These are phyloP conservation scores for Uria aalge DNA, from an alignment of 2,113 vertebrate species.

Conservation along the genomic window DNA sequence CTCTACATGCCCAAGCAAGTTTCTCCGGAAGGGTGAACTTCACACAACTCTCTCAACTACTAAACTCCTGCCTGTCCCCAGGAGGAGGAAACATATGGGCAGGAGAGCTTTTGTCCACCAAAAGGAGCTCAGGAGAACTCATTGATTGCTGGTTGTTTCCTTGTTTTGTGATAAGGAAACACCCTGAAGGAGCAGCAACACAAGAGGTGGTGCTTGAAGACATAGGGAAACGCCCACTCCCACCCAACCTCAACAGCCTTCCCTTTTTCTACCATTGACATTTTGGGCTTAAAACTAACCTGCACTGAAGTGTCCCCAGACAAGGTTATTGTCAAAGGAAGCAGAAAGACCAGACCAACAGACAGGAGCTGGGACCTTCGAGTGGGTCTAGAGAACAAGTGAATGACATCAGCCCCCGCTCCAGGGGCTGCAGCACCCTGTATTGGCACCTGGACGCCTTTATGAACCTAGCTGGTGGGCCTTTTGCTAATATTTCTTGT, in stretches of 20 bases:
- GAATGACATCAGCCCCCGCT: neutral
- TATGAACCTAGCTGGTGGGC: fast-evolving
- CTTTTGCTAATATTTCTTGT: neutral
- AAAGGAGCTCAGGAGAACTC: neutral
- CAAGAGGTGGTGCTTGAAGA: neutral
- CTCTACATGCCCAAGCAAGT: neutral
- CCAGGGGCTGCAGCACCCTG: neutral
- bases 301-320: neutral
- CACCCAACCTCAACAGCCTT: neutral
- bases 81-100: neutral
- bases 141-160: neutral
- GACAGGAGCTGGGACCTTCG: neutral
- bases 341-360: neutral
- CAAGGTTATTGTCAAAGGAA: neutral
- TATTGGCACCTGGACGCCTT: neutral
- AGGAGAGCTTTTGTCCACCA: neutral
- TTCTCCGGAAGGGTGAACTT: neutral
- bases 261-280: too few species aligned
- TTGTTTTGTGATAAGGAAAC: neutral
- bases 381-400: neutral
- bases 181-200: neutral
- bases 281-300: neutral
- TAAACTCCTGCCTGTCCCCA: neutral
- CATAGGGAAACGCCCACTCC: neutral
- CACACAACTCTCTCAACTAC: neutral